Evolutionary conservation across 2,888 invertebrate species (phyloP), one percentile per base, ranked within the genome.

Genomic region (Tipula vernalis): DNA sequence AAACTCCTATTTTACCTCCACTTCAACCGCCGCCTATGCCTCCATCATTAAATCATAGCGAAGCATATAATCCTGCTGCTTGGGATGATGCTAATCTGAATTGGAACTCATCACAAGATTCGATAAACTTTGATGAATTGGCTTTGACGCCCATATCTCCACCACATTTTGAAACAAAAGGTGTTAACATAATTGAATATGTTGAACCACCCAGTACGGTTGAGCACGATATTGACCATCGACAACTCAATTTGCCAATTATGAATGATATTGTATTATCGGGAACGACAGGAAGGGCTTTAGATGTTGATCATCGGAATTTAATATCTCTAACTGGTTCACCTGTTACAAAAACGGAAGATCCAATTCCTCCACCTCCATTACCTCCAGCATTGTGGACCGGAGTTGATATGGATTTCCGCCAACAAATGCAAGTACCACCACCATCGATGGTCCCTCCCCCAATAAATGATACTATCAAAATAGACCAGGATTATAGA

Each of bases 291-390:
- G 87, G 90, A 15, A 90, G 92, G 8, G 92, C 88, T 87, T 88
- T 93, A 90, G 96, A 96, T 90, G 95, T 96, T 86, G 96, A 96
- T 91, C 96, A 96, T 89, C 93, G 97, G 88, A 97, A 97, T 92
- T 91, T 97, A 87, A 97, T 97, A 89, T 95, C 96, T 87, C 91
- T 97, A 86, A 97, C 97, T 12, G 96, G 96, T 51, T 96, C 95
- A 36, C 95, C 94, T 0, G 92, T 90, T 10, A 87, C 87, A 6
- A 88, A 87, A 57, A 10, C n/a, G n/a, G n/a, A 57, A 12, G 85
- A 86, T 44, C 57, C 86, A 86, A 39, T 86, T 39, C 86, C 89
- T 57, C 47, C 87, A 13, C 83, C 88, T n/a, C 88, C 89, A 88
- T 86, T 87, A 42, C 86, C 88, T 39, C 86, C 86, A 39, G n/a